Percentiles rank a stretch among this genome's conserved stretches.
Conservation (phyloP, 2,888 invertebrate genomes). For the Thalpophila matura region DNA sequence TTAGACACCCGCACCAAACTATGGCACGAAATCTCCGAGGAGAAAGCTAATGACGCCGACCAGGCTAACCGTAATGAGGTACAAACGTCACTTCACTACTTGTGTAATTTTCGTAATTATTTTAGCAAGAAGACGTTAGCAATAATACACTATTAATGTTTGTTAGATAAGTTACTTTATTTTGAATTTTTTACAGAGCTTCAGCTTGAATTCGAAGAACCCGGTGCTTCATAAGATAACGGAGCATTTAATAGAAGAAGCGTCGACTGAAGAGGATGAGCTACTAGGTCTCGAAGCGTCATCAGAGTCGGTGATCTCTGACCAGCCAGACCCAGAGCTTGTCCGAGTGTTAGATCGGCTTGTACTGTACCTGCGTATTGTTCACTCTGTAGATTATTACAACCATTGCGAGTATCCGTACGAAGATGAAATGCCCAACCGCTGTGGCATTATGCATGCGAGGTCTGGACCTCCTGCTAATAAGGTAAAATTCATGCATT, state of each 20-base stretch:
- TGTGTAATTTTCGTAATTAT: not conserved
- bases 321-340: slow-evolving; percentile 83
- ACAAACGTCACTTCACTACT: not conserved
- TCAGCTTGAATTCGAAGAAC: slow-evolving; percentile 95
- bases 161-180: no score
- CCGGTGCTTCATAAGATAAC: slow-evolving; percentile 99
- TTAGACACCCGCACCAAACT: slow-evolving; percentile 96
- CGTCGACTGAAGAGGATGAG: slow-evolving; percentile 99
- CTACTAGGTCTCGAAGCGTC: slow-evolving; percentile 92
- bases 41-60: slow-evolving; percentile 67
- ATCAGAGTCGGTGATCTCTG: slow-evolving; percentile 72
- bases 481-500: slow-evolving; percentile 89
- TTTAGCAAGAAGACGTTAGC: no score
- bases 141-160: not conserved
- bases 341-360: slow-evolving; percentile 94
- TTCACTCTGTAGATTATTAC: slow-evolving; percentile 99
- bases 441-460: slow-evolving; percentile 99
- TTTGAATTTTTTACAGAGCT: slow-evolving; percentile 75
- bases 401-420: slow-evolving; percentile 99
- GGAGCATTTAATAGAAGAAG: slow-evolving; percentile 99
- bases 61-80: slow-evolving; percentile 63
- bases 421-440: slow-evolving; percentile 99
- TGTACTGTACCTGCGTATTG: slow-evolving; percentile 97
- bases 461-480: slow-evolving; percentile 96
- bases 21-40: slow-evolving; percentile 89